Evolutionary conservation across 2,113 vertebrate genomes (phyloP).

Genomic region (Strix aluco): DNA sequence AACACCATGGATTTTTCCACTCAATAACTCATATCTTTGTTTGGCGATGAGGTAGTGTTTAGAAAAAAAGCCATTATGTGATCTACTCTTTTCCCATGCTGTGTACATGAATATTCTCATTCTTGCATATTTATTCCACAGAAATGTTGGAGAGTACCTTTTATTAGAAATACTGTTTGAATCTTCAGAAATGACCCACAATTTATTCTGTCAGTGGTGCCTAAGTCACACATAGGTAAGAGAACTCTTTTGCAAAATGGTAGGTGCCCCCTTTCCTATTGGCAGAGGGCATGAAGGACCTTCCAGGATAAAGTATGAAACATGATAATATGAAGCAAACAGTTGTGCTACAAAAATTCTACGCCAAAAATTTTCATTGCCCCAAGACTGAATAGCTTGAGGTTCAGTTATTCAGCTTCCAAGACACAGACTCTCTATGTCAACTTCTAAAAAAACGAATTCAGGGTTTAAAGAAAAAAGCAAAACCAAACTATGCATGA

Average conservation of each 20-base stretch:
- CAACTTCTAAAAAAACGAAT: not conserved
- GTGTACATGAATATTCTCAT: not conserved
- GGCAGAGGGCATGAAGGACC: not conserved
- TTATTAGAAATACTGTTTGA: not conserved
- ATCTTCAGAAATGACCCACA: not conserved
- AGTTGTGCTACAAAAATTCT: not conserved
- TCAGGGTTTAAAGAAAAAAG: not conserved
- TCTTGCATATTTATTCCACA: not conserved
- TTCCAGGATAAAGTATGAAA: not conserved
- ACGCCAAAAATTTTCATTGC: not conserved
- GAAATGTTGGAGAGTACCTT: not conserved
- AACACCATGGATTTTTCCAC: not conserved
- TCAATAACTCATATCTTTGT: not conserved
- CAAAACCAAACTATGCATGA: not conserved
- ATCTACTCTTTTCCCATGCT: not conserved
- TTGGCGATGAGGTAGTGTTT: not conserved
- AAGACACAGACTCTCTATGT: not conserved
- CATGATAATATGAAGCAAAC: not conserved
- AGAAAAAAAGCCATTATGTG: not conserved
- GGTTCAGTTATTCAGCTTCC: not conserved
- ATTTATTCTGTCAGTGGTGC: not conserved
- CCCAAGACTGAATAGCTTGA: not conserved
- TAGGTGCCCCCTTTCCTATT: not conserved
- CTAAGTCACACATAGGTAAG: not conserved
- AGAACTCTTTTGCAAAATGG: not conserved